Base-by-base conservation (phyloP, 2,797 vertebrate genomes). In the Echeneis naucrates region DNA sequence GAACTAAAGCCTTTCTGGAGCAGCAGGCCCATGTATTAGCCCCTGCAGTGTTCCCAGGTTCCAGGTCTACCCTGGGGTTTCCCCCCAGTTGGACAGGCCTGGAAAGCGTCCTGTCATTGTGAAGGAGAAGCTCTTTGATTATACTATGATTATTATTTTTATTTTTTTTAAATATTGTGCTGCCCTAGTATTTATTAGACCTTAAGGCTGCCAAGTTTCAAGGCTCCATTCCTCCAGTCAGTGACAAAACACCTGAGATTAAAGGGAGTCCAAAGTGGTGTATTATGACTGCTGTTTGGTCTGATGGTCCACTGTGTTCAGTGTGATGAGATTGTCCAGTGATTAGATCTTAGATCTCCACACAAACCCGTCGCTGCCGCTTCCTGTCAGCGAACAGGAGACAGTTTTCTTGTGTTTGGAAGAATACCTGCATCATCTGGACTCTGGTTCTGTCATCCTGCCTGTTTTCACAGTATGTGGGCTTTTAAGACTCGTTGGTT, bases 371-470 rank as follows among this genome's bases (percentile, higher is more conserved):
- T 38, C 19, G 59, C 54, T 51, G 48, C 17, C 32, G 16, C 48
- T 44, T 48, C 45, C 17, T 72, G 48, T 58, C 42, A 5, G 24
- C 70, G 62, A 10, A 11, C 33, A 55, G 26, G 21, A 51, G 47
- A 16, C 55, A 26, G 58, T 56, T 55, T 65, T 66, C 44, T 33
- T 55, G 53, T 63, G 64, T 69, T 78, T 80, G n/a, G 12, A 11
- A 30, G 23, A 78, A 48, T 64, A 69, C 73, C 81, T 76, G 72
- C 70, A 81, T 83, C 56, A 66, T 68, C 48, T 17, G 4, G n/a
- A 2, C 51, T 35, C 33, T 60, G 44, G 44, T 54, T 78, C 6
- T 71, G 69, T 85, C 77, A 30, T 45, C 17, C 21, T 16, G 53
- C 47, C 50, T 9, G 24, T 54, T 50, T 60, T 68, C 61, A 21